A percentile compares a stretch with the other conserved stretches of the same genome.
These are phyloP conservation scores for Coccyzus lansbergi DNA, from an alignment of 2,797 vertebrate genomes.

Conservation along the genomic window DNA sequence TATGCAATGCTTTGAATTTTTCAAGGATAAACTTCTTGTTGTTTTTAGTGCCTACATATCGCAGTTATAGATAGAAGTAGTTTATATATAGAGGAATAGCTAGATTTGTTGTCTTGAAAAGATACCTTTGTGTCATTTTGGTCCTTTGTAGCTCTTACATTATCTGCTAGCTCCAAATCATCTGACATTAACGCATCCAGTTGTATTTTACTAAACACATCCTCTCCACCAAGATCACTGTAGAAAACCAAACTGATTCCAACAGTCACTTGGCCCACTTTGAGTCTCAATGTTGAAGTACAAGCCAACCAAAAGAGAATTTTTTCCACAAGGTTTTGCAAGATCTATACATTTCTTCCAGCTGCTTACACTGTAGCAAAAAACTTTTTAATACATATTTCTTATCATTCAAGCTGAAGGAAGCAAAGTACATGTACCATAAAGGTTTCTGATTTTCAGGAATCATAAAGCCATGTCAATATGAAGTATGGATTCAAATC, in stretches of 20 bases:
- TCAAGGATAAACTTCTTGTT: neutral
- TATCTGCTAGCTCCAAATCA: conserved; percentile 13
- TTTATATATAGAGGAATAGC: neutral
- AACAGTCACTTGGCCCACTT: neutral
- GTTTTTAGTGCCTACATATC: neutral
- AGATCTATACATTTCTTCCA: neutral
- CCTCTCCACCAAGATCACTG: neutral
- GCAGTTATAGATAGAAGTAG: neutral
- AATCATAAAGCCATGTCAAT: neutral
- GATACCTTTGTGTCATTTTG: neutral
- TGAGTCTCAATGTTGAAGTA: neutral
- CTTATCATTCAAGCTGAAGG: conserved; percentile 8
- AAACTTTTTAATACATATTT: neutral
- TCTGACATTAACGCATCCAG: neutral
- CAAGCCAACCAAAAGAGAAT: neutral
- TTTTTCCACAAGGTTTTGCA: neutral
- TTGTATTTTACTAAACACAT: conserved; percentile 1
- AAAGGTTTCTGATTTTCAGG: neutral
- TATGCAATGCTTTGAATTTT: neutral
- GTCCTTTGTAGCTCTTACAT: neutral
- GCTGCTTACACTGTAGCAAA: neutral
- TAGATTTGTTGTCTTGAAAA: neutral
- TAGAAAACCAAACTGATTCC: neutral
- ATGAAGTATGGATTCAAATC: neutral
- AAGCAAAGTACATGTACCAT: neutral